Evolutionary conservation across 2,888 invertebrate species (phyloP).

Genomic region (Chrysina gloriosa): DNA sequence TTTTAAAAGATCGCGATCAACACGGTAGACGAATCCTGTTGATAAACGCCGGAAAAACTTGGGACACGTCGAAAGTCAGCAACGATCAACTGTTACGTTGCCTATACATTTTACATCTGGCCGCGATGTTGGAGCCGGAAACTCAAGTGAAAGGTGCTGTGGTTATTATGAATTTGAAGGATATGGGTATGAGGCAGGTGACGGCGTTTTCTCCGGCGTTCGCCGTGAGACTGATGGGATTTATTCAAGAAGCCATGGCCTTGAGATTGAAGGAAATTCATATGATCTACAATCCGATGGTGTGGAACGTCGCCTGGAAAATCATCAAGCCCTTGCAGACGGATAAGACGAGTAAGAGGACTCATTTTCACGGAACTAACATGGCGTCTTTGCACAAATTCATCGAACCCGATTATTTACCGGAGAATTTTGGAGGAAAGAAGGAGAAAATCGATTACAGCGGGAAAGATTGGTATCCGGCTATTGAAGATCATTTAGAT

Average conservation of each 20-base stretch:
- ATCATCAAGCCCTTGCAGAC: constrained; percentile 86
- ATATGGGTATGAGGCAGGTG: constrained; percentile 80
- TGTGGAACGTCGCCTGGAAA: constrained; percentile 87
- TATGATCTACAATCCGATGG: constrained; percentile 85
- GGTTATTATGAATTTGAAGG: constrained; percentile 86
- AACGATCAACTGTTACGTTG: constrained; percentile 83
- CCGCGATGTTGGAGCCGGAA: constrained; percentile 81
- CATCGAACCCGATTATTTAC: constrained; percentile 75
- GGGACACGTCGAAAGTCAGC: constrained; percentile 80
- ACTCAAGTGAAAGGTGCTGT: constrained; percentile 85
- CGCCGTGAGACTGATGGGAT: constrained; percentile 79
- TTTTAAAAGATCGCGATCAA: constrained; percentile 80
- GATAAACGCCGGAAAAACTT: constrained; percentile 78
- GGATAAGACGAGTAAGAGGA: constrained; percentile 81
- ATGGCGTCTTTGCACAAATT: constrained; percentile 82
- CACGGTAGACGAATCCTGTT: constrained; percentile 80
- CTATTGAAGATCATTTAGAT: constrained; percentile 72
- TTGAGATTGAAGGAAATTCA: constrained; percentile 86
- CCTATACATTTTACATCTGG: constrained; percentile 83
- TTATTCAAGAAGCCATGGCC: constrained; percentile 91
- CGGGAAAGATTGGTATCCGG: constrained; percentile 82
- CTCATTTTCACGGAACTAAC: constrained; percentile 87
- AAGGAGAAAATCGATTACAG: constrained; percentile 81
- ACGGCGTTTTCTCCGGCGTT: constrained; percentile 76
- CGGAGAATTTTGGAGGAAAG: constrained; percentile 81